Conservation (phyloP, 2,888 invertebrate genomes). For the Petrolisthes manimaculis region DNA sequence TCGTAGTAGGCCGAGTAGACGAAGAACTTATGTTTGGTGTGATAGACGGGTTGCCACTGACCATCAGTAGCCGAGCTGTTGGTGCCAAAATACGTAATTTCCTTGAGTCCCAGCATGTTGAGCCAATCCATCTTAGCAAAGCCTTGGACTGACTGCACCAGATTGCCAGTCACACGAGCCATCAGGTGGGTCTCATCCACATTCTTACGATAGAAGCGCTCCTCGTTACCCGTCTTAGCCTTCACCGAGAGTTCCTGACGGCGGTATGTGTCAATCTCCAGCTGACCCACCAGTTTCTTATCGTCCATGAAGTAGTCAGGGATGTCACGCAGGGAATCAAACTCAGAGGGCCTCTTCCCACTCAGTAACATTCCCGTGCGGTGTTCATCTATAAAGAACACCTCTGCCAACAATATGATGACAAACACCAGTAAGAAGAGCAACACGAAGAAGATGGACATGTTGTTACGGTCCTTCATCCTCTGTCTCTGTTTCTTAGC, state of each 20-base stretch:
- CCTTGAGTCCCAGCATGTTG: constrained; percentile 59
- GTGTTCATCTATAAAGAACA: constrained; percentile 79
- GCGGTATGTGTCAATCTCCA: constrained; percentile 64
- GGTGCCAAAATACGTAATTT: constrained; percentile 53
- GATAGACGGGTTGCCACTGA: constrained; percentile 69
- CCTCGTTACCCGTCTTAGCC: constrained; percentile 58
- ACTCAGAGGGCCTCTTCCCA: constrained; percentile 54
- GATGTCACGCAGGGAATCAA: constrained; percentile 64
- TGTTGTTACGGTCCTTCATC: constrained; percentile 60
- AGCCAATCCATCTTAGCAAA: constrained; percentile 51
- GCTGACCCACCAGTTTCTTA: constrained; percentile 63
- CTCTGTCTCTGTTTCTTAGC: constrained; percentile 64
- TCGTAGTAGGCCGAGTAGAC: constrained; percentile 93
- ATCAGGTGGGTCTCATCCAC: constrained; percentile 65
- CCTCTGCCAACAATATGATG: constrained; percentile 87
- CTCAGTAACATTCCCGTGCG: constrained; percentile 64
- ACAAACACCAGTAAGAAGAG: constrained; percentile 92
- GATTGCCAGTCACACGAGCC: constrained; percentile 62
- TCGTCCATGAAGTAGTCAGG: constrained; percentile 66
- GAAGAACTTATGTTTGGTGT: constrained; percentile 78
- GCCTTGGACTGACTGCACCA: constrained; percentile 56
- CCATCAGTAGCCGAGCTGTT: constrained; percentile 65
- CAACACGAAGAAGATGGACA: constrained; percentile 82
- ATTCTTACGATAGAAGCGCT: constrained; percentile 64
- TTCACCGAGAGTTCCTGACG: constrained; percentile 63